A percentile compares a stretch with the other conserved stretches of the same genome.
These are phyloP conservation scores for Paralvinella palmiformis DNA, from an alignment of 1,140 invertebrate genomes.

Conservation along the genomic window DNA sequence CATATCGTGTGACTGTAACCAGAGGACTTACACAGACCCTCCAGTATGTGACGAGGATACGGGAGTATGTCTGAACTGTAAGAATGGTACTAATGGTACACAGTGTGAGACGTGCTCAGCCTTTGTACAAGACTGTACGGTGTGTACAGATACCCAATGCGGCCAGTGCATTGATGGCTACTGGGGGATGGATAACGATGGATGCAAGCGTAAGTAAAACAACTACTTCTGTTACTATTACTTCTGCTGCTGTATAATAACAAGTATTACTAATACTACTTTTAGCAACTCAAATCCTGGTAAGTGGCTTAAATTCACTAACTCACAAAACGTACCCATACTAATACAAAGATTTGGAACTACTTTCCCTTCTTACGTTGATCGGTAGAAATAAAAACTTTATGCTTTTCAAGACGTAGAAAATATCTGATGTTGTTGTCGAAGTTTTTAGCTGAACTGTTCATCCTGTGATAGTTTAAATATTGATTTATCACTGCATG, in stretches of 20 bases:
- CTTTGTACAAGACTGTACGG: too few species aligned
- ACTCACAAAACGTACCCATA: too few species aligned
- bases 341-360: too few species aligned
- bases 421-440: conserved; percentile 5
- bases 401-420: too few species aligned
- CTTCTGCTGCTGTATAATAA: not conserved
- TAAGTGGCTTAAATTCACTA: too few species aligned
- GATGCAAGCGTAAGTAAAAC: conserved; percentile 10
- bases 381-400: too few species aligned
- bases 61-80: conserved; percentile 92
- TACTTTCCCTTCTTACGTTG: too few species aligned
- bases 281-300: not conserved
- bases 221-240: not conserved
- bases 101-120: conserved; percentile 89
- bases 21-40: conserved; percentile 10
- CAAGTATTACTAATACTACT: not conserved
- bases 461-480: not conserved
- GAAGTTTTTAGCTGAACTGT: not conserved
- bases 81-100: conserved; percentile 80
- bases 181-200: conserved; percentile 77
- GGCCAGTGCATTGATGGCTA: conserved; percentile 63
- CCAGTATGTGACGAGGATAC: conserved; percentile 20
- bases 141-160: conserved; percentile 45
- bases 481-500: conserved; percentile 26
- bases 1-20: conserved; percentile 23